phyloP scores from a whole-genome alignment of 2,113 vertebrate species.

The Platanista minor region DNA sequence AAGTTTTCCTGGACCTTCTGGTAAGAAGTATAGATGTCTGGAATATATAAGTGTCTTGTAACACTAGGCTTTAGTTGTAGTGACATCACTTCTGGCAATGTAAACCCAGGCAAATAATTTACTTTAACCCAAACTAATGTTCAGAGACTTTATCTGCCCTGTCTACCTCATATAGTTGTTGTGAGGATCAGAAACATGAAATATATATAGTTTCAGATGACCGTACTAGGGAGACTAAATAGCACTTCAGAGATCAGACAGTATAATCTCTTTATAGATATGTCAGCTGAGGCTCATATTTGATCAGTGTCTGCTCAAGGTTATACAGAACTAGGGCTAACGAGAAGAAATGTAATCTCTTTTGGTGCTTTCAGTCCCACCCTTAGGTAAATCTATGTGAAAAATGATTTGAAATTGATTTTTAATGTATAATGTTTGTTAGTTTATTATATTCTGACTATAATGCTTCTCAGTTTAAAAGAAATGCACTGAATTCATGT shows the following conservation, averaged over 20 bases:
- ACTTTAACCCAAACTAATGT: not conserved
- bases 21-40: not conserved
- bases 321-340: not conserved
- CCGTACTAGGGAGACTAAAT: not conserved
- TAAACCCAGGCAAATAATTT: not conserved
- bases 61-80: not conserved
- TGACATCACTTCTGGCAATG: not conserved
- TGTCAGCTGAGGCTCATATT: not conserved
- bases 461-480: not conserved
- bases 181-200: slow-evolving; percentile 5
- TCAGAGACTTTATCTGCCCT: not conserved
- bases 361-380: not conserved
- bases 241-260: not conserved
- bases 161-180: not conserved
- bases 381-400: not conserved
- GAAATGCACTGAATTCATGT: not conserved
- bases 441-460: not conserved
- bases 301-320: not conserved
- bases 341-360: not conserved
- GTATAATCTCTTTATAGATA: not conserved
- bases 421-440: not conserved
- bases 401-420: not conserved
- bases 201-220: not conserved
- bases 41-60: not conserved
- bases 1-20: not conserved